These are phyloP conservation scores for Aptenodytes patagonicus DNA, from an alignment of 2,113 vertebrate genomes.

Conservation along the genomic window DNA sequence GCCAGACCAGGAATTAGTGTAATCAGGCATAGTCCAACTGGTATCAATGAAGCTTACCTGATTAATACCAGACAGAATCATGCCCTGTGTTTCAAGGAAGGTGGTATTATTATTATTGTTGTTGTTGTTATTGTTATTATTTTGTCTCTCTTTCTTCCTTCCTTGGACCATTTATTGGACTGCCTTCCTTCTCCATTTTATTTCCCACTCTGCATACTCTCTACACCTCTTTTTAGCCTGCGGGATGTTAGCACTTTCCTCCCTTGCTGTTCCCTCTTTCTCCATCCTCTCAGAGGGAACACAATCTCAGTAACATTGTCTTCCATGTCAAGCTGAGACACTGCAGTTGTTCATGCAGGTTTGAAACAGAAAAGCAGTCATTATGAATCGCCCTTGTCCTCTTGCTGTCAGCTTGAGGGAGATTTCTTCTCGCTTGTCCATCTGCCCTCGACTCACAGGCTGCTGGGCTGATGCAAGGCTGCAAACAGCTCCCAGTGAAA, in stretches of 20 bases:
- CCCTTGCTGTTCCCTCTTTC: neutral
- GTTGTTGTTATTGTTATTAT: neutral
- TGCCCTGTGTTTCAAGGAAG: neutral
- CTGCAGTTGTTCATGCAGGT: neutral
- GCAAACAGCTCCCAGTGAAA: neutral
- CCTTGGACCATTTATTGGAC: neutral
- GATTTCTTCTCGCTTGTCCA: neutral
- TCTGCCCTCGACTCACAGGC: neutral
- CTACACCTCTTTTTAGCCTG: neutral
- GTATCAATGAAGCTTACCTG: neutral
- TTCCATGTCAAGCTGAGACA: neutral
- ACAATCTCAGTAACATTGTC: neutral
- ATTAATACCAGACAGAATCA: neutral
- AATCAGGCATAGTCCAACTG: neutral
- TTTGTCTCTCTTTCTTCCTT: neutral
- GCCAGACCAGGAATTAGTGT: neutral
- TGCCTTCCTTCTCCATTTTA: neutral
- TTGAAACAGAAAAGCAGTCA: neutral
- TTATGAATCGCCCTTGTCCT: neutral
- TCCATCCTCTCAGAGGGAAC: neutral
- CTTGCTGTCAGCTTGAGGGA: neutral
- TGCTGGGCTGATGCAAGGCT: neutral
- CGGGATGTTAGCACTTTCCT: neutral
- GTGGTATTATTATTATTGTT: neutral
- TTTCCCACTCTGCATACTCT: neutral